Base-by-base conservation (phyloP, 2,888 invertebrate species). In the Erebia palarica region DNA sequence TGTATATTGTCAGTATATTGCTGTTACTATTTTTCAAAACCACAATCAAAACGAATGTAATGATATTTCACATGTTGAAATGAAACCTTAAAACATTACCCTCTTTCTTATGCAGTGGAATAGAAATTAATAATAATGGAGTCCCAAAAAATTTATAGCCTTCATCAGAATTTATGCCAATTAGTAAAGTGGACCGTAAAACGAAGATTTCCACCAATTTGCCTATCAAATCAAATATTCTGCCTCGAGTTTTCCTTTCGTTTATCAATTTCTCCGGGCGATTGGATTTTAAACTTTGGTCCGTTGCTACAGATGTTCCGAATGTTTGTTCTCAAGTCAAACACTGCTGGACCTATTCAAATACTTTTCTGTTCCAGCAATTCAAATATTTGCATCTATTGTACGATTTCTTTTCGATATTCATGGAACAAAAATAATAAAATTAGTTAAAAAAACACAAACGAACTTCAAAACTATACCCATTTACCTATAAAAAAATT, bases 181-280 rank as follows among this genome's bases (percentile, higher is more conserved):
- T 63, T 63, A 63, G 14, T 3, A 8, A 14, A 63, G 49, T 21
- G 63, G 49, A 18, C 44, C 16, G 61, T 61, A 44, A 44, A 47
- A 11, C 63, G 14, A 49, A 63, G 21, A 63, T 49, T 63, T 21
- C 21, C 21, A 14, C 49, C 63, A 63, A 63, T 63, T 63, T 63
- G 47, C 63, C 14, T 63, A 63, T 49, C 5, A 63, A 63, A 49
- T 63, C 49, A 63, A 63, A 63, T 63, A 21, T 10, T 21, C 42
- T 21, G 58, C 58, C 58, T 42, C 9, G 53, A 16, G 60, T 36
- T 59, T 61, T 14, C 61, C 61, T 61, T 47, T 61, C 14, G 47
- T 14, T 63, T 11, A 47, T 8, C 63, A 63, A 63, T 63, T 63
- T 21, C 13, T 49, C 27, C 47, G 49, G 49, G 49, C 21, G 63